Evolutionary conservation across 2,797 vertebrate species (phyloP), one percentile per base, ranked within the genome.

Genomic region (Mareca strepera): DNA sequence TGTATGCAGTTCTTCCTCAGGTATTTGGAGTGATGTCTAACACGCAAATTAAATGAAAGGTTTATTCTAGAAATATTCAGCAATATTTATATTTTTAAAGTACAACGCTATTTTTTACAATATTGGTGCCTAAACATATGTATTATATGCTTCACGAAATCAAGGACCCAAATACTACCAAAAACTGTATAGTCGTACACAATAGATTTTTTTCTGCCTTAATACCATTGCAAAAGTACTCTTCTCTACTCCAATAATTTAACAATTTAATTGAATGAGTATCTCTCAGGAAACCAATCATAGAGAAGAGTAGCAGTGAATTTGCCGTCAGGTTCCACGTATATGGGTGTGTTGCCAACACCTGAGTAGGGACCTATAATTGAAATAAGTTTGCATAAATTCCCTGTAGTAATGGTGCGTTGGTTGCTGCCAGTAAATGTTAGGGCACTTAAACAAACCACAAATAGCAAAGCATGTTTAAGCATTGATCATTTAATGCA

Each of bases 371-470:
- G 86, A 76, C 46, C 29, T 55, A 21, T 84, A 70, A 82, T 31
- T 70, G 63, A 83, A 92, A 88, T 76, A 91, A 35, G 92, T 90
- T 91, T 94, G 39, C 67, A 66, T 92, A 86, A 90, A 90, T 91
- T 90, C 70, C 35, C 60, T 91, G 94, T 82, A 74, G 63, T 56
- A 46, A 64, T 80, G 63, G 73, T 84, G 46, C 43, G 41, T 50
- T 84, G 86, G 28, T 60, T 82, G 44, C 55, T 80, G 67, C 17
- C 44, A 67, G 48, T 73, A 60, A 79, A 79, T 50, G 26, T 84
- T 63, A 84, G 48, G 59, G 73, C 70, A 58, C 37, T 94, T 93
- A 79, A 92, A 90, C 77, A 90, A 85, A 88, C 35, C 75, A 76
- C 90, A 89, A 91, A 93, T 64, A 78, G 44, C 33, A 86, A 63